A percentile compares a stretch with the other conserved stretches of the same genome.
Conservation (phyloP, 2,888 invertebrate species). For the Drosophila lacicola region DNA sequence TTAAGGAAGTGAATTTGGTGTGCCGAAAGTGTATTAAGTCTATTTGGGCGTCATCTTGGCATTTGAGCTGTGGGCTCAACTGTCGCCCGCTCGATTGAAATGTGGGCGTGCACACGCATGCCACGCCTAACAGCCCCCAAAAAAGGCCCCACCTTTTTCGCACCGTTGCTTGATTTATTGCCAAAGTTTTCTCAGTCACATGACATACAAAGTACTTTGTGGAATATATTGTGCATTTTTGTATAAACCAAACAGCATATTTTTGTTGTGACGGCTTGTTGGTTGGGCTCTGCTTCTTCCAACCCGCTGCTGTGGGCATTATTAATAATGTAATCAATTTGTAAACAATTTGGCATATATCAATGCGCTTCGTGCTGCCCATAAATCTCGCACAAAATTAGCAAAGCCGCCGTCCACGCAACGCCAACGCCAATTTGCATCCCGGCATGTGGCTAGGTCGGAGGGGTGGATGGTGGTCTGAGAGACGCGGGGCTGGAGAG, state of each 20-base stretch:
- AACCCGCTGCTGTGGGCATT: slow-evolving; percentile 58
- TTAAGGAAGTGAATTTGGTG: slow-evolving; percentile 80
- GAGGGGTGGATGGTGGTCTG: background rate
- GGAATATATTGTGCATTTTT: slow-evolving; percentile 66
- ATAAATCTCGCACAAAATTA: slow-evolving; percentile 74
- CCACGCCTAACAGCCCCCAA: slow-evolving; percentile 10
- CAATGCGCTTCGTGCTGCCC: slow-evolving; percentile 73
- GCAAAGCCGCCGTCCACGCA: slow-evolving; percentile 55
- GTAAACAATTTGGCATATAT: slow-evolving; percentile 80
- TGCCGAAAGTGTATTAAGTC: slow-evolving; percentile 79
- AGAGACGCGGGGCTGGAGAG: background rate
- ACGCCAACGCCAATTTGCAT: slow-evolving; percentile 60
- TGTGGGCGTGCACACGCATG: slow-evolving; percentile 55
- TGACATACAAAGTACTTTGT: slow-evolving; percentile 76
- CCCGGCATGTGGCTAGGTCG: slow-evolving; percentile 13
- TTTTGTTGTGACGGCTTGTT: slow-evolving; percentile 12
- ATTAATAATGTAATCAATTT: slow-evolving; percentile 79
- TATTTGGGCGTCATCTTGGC: slow-evolving; percentile 76
- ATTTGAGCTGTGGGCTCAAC: slow-evolving; percentile 56
- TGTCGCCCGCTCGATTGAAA: slow-evolving; percentile 35
- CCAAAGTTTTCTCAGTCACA: slow-evolving; percentile 76
- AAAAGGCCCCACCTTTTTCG: slow-evolving; percentile 28
- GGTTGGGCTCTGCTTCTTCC: slow-evolving; percentile 2
- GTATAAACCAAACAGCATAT: slow-evolving; percentile 49
- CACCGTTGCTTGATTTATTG: slow-evolving; percentile 75